Evolutionary conservation across 2,113 vertebrate genomes (phyloP).

Genomic region (Plestiodon gilberti): DNA sequence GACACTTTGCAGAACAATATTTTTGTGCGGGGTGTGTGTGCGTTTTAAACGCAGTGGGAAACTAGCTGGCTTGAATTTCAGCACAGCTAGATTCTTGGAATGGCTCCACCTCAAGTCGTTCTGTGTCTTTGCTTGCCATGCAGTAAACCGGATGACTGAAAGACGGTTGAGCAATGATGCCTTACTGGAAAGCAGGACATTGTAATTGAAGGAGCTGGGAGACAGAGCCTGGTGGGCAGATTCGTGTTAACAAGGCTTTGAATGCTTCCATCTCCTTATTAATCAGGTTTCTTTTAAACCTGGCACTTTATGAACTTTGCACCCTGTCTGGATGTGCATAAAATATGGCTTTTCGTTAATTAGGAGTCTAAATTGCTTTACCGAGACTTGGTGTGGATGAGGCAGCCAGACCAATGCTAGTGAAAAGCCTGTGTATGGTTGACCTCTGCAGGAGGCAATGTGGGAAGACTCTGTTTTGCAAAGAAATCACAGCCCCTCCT

Average conservation of each 20-base stretch:
- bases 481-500: no score
- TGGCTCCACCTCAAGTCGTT: neutral
- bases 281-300: neutral
- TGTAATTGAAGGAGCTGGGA: neutral
- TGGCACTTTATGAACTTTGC: neutral
- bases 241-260: rapidly evolving
- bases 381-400: neutral
- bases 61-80: slow-evolving; percentile 48
- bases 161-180: slow-evolving; percentile 45
- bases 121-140: neutral
- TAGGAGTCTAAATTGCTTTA: neutral
- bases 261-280: neutral
- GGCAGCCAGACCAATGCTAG: no score
- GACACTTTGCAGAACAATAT: slow-evolving; percentile 8
- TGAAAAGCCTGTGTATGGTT: no score
- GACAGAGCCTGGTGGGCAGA: rapidly evolving
- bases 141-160: slow-evolving; percentile 2
- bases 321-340: neutral
- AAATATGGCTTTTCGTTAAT: neutral
- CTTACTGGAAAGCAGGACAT: slow-evolving; percentile 58
- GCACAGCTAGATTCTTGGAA: slow-evolving; percentile 47
- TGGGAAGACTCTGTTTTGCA: no score
- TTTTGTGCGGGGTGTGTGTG: slow-evolving; percentile 19
- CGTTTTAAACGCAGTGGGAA: neutral
- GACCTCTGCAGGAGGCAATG: no score